phyloP scores from a whole-genome alignment of 2,113 vertebrate genomes.

The Clarias macrocephalus region DNA sequence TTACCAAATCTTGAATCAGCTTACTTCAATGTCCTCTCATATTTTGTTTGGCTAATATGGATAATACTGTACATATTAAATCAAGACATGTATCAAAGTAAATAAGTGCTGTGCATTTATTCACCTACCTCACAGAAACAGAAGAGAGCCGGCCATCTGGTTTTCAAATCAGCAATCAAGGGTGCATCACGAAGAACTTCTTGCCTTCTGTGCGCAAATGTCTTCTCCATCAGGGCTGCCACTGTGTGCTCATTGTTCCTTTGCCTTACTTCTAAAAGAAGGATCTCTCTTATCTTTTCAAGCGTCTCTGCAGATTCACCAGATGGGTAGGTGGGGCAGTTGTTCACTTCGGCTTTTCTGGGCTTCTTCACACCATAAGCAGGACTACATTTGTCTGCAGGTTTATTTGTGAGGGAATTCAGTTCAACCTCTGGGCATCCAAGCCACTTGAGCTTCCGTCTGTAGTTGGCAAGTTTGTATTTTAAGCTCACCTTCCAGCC shows the following conservation, averaged over 20 bases:
- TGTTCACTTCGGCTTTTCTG: conserved; percentile 29
- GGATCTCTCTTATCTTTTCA: not conserved
- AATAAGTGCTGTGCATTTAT: not conserved
- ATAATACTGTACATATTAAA: too few species aligned
- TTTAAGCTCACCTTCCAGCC: not conserved
- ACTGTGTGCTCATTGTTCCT: conserved; percentile 39
- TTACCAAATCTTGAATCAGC: too few species aligned
- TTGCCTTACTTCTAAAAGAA: conserved; percentile 27
- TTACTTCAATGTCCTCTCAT: too few species aligned
- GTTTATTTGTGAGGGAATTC: not conserved
- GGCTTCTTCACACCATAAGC: conserved; percentile 37
- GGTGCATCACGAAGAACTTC: conserved; percentile 37
- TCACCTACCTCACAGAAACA: conserved; percentile 30
- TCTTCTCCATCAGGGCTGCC: conserved; percentile 39
- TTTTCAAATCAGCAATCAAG: conserved; percentile 40
- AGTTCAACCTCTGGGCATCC: not conserved
- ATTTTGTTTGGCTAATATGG: too few species aligned
- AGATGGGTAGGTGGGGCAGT: conserved; percentile 23
- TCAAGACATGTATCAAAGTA: not conserved
- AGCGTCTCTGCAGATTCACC: not conserved
- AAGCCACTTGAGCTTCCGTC: not conserved
- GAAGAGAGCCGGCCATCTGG: conserved; percentile 49
- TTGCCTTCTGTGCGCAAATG: conserved; percentile 42
- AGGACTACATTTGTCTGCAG: conserved; percentile 16
- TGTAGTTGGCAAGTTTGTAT: not conserved